A percentile compares a stretch with the other conserved stretches of the same genome.
phyloP scores from a whole-genome alignment of 2,113 vertebrate genomes.

The Ammodytes dubius region DNA sequence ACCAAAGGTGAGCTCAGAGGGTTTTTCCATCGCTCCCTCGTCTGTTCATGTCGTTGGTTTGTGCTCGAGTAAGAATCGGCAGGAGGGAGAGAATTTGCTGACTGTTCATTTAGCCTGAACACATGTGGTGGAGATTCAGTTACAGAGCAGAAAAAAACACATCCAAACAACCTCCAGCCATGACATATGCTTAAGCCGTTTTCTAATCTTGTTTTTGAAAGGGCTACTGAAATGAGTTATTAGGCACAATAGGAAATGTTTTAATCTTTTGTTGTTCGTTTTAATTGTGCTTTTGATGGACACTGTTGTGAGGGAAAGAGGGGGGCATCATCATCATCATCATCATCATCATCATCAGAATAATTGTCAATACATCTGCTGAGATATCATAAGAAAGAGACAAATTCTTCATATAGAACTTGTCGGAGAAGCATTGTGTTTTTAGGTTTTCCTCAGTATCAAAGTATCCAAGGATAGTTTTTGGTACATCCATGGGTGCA shows the following conservation, averaged over 20 bases:
- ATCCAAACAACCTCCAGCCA: constrained; percentile 25
- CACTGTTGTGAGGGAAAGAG: neutral
- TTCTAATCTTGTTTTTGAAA: neutral
- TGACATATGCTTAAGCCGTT: neutral
- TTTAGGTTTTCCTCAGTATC: too few species aligned
- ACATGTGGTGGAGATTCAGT: constrained; percentile 61
- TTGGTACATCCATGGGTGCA: too few species aligned
- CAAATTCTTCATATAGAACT: too few species aligned
- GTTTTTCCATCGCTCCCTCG: constrained; percentile 30
- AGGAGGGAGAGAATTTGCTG: constrained; percentile 44
- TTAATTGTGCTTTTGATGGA: neutral
- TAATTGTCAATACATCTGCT: too few species aligned
- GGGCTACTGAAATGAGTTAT: neutral
- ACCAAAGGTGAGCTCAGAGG: constrained; percentile 90
- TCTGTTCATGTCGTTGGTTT: constrained; percentile 4
- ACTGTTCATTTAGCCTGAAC: constrained; percentile 38
- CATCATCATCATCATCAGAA: too few species aligned
- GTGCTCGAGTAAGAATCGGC: constrained; percentile 30
- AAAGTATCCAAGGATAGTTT: too few species aligned
- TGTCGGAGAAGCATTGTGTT: too few species aligned
- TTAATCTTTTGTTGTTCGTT: neutral
- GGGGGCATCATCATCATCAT: too few species aligned
- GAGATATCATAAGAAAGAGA: too few species aligned
- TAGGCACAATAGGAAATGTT: neutral
- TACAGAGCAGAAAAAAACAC: constrained; percentile 35